Base-by-base conservation (phyloP, 2,888 invertebrate species). In the Mythimna vitellina region DNA sequence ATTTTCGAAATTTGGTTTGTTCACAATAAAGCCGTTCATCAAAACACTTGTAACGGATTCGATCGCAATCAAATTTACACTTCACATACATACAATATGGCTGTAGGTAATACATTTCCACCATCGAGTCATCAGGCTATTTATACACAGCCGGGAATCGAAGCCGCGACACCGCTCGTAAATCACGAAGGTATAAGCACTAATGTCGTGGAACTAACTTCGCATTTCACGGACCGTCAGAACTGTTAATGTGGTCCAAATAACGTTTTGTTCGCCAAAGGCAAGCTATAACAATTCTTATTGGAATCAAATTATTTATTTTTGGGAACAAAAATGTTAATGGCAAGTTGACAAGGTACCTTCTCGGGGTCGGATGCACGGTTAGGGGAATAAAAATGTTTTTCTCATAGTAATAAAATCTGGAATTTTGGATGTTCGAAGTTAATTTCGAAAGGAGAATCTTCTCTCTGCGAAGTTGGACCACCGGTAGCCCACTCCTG, bases 191-290 rank as follows among this genome's bases (percentile, higher is more conserved):
- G 68, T 83, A 80, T 83, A 85, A 85, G 81, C 87, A 91, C 91
- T 92, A 93, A 94, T 92, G 90, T 92, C 89, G 88, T 87, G 86
- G 88, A 85, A 86, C 86, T 91, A 91, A 94, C 92, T 86, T 82
- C 73, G 77, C 89, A 95, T 95, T 95, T 94, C 94, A 94, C 93
- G 94, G 88, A 81, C 89, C 91, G 83, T 78, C 86, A 86, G 78
- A 76, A 83, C 77, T 82, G 89, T 87, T 94, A 94, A 94, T 94
- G 86, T 87, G 81, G 75, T 85, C 89, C 86, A 90, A 91, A 92
- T 89, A 83, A 88, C 82, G 80, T 88, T 86, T 85, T 71, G 82
- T 79, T 86, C 73, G 77, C 76, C 68, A 68, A 78, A 69, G 70
- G 75, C 81, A 72, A 77, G 72, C 76, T n/a, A 62, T 82, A 74